These are phyloP conservation scores for Smithornis capensis DNA, from an alignment of 2,113 vertebrate genomes.

Conservation along the genomic window DNA sequence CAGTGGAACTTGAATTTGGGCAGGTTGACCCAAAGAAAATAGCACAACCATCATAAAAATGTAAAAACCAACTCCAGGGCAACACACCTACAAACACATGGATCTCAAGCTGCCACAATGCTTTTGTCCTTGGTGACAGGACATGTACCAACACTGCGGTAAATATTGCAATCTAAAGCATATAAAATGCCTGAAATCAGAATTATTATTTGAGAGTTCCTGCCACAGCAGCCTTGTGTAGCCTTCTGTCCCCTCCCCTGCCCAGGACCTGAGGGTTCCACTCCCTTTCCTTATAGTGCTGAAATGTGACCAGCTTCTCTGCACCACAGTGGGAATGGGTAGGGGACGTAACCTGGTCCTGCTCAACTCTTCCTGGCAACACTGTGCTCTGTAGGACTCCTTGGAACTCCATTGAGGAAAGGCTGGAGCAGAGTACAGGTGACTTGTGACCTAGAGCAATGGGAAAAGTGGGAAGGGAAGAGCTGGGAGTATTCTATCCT, in stretches of 20 bases:
- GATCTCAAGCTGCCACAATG: background rate
- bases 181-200: background rate
- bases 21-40: background rate
- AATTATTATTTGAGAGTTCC: background rate
- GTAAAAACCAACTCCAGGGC: background rate
- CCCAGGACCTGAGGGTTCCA: accelerated
- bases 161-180: background rate
- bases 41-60: background rate
- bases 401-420: background rate
- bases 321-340: background rate
- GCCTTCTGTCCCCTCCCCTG: background rate
- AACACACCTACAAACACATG: background rate
- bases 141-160: background rate
- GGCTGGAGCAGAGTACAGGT: background rate
- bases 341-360: background rate
- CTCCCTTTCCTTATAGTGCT: background rate
- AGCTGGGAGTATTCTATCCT: background rate
- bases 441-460: background rate
- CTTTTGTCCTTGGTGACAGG: background rate
- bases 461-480: background rate
- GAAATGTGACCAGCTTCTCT: background rate
- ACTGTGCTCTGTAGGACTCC: background rate
- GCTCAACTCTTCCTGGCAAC: background rate
- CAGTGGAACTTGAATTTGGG: background rate
- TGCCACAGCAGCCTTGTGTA: background rate